Evolutionary conservation across 2,113 vertebrate genomes (phyloP).

Genomic region (Pygoscelis antarcticus): DNA sequence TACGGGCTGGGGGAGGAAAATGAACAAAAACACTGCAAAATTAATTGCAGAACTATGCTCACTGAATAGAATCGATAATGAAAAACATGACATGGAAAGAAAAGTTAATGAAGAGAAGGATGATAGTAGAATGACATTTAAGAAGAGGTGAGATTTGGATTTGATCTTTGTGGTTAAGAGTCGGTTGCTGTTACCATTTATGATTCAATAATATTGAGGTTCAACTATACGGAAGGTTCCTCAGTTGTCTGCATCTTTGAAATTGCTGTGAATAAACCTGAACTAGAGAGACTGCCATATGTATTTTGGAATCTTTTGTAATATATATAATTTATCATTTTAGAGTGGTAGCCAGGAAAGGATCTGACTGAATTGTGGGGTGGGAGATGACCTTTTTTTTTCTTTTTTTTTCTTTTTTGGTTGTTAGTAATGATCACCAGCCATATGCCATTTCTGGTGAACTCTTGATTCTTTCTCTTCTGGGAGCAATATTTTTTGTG

Average conservation of each 20-base stretch:
- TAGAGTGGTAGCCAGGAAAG: neutral
- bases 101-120: constrained; percentile 27
- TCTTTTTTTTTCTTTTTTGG: neutral
- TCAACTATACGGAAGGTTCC: neutral
- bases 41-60: constrained; percentile 17
- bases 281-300: neutral
- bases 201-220: neutral
- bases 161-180: constrained; percentile 6
- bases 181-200: neutral
- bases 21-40: constrained; percentile 33
- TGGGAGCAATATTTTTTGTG: constrained; percentile 9
- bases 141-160: neutral
- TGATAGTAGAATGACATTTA: neutral
- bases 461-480: neutral
- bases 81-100: neutral
- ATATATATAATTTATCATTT: neutral
- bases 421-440: neutral
- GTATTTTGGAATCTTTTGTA: neutral
- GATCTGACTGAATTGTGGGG: neutral
- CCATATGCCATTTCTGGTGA: neutral
- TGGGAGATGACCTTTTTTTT: neutral
- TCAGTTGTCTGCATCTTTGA: neutral
- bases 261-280: neutral
- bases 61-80: constrained; percentile 27
- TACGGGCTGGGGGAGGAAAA: neutral